Evolutionary conservation across 2,888 invertebrate species (phyloP).

Genomic region (Pyrgus malvae): DNA sequence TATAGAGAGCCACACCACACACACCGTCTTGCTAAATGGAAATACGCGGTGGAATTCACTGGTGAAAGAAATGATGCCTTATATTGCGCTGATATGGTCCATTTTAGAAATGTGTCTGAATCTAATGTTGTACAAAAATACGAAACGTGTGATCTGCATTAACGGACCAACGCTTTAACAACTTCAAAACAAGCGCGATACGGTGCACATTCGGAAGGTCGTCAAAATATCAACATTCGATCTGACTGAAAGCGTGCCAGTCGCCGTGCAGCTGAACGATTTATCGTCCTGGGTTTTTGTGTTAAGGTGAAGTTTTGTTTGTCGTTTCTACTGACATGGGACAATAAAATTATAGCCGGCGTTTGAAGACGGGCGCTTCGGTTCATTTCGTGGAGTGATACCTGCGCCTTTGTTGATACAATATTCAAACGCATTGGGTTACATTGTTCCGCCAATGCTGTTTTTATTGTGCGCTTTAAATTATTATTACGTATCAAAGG

Average conservation of each 20-base stretch:
- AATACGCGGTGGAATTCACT: constrained; percentile 45
- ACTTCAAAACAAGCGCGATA: constrained; percentile 62
- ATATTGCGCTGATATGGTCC: constrained; percentile 45
- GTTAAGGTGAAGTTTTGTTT: constrained; percentile 64
- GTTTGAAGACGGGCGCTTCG: constrained; percentile 63
- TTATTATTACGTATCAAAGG: constrained; percentile 12
- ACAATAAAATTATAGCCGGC: constrained; percentile 71
- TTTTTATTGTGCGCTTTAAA: constrained; percentile 26
- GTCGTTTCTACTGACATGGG: constrained; percentile 47
- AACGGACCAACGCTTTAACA: constrained; percentile 60
- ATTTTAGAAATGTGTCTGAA: constrained; percentile 45
- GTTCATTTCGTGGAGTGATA: constrained; percentile 69
- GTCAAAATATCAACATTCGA: constrained; percentile 68
- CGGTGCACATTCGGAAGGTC: constrained; percentile 66
- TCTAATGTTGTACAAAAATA: constrained; percentile 49
- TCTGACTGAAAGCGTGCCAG: constrained; percentile 55
- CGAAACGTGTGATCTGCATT: constrained; percentile 62
- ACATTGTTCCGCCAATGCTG: constrained; percentile 24
- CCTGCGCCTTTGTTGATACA: constrained; percentile 64
- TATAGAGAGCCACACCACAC: constrained; percentile 59
- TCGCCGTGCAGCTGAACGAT: constrained; percentile 47
- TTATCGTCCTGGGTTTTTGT: constrained; percentile 52
- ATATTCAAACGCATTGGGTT: constrained; percentile 48
- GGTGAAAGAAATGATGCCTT: constrained; percentile 47
- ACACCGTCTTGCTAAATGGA: constrained; percentile 63